Conservation (phyloP, 2,113 vertebrate species). For the Callocephalon fimbriatum region DNA sequence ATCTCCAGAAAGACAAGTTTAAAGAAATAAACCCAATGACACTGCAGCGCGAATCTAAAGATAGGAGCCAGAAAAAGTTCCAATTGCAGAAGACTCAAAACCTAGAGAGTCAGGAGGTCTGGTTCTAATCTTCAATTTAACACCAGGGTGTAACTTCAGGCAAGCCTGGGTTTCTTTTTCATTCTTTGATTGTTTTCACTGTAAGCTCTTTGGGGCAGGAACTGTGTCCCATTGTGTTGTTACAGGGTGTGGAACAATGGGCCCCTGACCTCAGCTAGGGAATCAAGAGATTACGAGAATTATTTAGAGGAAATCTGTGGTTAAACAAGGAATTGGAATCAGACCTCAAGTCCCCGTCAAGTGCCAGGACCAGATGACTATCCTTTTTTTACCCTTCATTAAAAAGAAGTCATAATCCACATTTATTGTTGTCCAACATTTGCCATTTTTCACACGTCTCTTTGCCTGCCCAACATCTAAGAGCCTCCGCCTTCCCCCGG, state of each 20-base stretch:
- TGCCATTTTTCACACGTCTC: conserved; percentile 55
- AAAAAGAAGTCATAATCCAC: conserved; percentile 8
- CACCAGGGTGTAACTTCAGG: conserved; percentile 69
- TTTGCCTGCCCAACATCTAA: conserved; percentile 14
- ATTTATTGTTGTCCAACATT: conserved; percentile 54
- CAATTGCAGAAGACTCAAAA: conserved; percentile 40
- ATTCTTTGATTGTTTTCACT: conserved; percentile 73
- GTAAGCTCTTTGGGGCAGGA: conserved; percentile 69
- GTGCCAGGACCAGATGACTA: conserved; percentile 68
- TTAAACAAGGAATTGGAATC: conserved; percentile 72
- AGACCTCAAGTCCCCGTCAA: conserved; percentile 63
- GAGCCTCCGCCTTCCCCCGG: not conserved
- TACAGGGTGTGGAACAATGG: conserved; percentile 73
- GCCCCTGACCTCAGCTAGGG: conserved; percentile 67
- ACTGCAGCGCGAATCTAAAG: not conserved
- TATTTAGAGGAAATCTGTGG: conserved; percentile 73
- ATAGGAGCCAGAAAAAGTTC: conserved; percentile 47
- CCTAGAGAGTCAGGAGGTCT: conserved; percentile 66
- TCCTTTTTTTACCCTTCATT: conserved; percentile 57
- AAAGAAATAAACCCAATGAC: too few relatives aligned
- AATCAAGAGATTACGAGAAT: conserved; percentile 71
- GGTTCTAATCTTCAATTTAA: conserved; percentile 67
- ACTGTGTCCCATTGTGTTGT: conserved; percentile 72
- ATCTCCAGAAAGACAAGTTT: too few relatives aligned
- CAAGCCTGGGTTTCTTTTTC: conserved; percentile 67